These are phyloP conservation scores for Myrmophylax atrothorax DNA, from an alignment of 2,113 vertebrate species.

Conservation along the genomic window DNA sequence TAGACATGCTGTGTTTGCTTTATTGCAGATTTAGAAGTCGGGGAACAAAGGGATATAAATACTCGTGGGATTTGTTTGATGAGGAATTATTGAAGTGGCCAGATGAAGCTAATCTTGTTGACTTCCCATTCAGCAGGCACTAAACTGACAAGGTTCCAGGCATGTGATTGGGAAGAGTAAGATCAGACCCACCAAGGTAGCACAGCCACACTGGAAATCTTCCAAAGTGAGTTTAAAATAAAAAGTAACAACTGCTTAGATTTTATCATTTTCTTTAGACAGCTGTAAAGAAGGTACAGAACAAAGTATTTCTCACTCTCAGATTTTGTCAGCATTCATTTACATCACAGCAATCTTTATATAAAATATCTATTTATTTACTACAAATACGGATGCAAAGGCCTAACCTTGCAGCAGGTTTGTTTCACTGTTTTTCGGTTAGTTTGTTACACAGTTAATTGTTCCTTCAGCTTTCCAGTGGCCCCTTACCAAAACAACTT, in stretches of 20 bases:
- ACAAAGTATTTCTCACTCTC: background rate
- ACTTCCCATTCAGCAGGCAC: background rate
- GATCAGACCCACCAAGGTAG: accelerated
- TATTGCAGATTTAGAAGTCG: background rate
- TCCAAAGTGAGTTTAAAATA: background rate
- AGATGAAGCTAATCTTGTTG: background rate
- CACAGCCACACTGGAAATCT: accelerated
- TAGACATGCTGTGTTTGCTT: accelerated
- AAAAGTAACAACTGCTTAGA: background rate
- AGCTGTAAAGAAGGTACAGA: background rate
- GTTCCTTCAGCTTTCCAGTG: background rate
- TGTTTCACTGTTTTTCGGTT: background rate
- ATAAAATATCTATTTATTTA: background rate
- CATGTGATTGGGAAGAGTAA: accelerated
- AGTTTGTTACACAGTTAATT: background rate
- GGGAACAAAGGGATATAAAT: background rate
- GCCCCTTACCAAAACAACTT: background rate
- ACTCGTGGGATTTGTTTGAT: background rate
- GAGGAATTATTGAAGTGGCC: background rate
- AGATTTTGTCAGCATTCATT: background rate
- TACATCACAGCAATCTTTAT: background rate
- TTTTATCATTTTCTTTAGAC: background rate
- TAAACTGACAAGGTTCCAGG: background rate
- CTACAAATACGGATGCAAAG: background rate
- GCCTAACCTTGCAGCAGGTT: background rate